Evolutionary conservation across 2,888 invertebrate species (phyloP).

Genomic region (Anodontia alba): DNA sequence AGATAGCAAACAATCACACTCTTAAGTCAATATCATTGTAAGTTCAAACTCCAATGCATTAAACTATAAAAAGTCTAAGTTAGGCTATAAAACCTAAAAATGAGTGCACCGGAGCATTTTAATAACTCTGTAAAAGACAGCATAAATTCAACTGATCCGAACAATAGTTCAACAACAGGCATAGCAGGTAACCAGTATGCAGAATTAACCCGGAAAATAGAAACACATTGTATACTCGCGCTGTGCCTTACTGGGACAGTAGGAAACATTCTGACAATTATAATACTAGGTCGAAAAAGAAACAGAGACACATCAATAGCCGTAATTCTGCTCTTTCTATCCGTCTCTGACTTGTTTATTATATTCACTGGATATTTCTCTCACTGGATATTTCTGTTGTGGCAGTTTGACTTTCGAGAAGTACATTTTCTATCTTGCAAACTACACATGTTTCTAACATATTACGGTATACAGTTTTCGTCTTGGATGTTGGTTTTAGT

Average conservation of each 20-base stretch:
- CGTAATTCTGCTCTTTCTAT: not conserved
- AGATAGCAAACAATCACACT: no score
- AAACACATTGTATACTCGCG: not conserved
- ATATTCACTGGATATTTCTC: slow-evolving; percentile 4
- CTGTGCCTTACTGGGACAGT: not conserved
- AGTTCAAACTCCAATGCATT: no score
- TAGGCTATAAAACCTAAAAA: no score
- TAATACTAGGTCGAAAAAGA: not conserved
- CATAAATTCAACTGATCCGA: no score
- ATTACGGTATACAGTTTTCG: slow-evolving; percentile 43
- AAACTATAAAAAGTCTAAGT: no score
- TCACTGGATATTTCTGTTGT: not conserved
- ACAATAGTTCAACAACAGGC: no score
- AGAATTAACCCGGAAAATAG: not conserved
- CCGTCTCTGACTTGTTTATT: not conserved
- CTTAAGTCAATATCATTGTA: no score
- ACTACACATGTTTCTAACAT: slow-evolving; percentile 40
- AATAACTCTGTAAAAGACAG: no score
- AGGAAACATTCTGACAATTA: not conserved
- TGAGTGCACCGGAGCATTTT: no score
- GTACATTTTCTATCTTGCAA: slow-evolving; percentile 40
- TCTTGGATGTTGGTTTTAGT: slow-evolving; percentile 53
- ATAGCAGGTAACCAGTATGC: no score
- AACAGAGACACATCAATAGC: not conserved
- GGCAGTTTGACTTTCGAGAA: not conserved